These are phyloP conservation scores for Leiothrix lutea DNA, from an alignment of 2,113 vertebrate genomes.

Conservation along the genomic window DNA sequence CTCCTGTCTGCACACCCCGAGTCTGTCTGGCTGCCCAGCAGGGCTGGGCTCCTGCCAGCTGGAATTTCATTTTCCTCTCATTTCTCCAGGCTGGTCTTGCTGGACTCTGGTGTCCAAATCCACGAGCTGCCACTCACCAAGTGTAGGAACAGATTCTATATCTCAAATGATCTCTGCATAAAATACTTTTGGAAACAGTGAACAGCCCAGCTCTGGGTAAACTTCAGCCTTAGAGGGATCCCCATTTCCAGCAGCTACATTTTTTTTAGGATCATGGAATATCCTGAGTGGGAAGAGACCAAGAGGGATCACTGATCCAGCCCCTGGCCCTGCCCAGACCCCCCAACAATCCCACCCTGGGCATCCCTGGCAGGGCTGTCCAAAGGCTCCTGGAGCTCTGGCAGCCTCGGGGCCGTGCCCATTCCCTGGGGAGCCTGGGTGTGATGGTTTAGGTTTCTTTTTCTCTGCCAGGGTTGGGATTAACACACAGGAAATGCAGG, in stretches of 20 bases:
- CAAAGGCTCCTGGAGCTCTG: neutral
- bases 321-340: neutral
- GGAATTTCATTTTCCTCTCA: neutral
- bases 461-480: too few species aligned
- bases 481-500: too few species aligned
- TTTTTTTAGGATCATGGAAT: neutral
- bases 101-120: neutral
- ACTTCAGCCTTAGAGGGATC: neutral
- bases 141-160: neutral
- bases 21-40: neutral
- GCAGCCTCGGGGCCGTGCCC: neutral
- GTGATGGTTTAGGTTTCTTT: too few species aligned
- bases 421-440: neutral
- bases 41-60: neutral
- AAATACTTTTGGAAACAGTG: neutral
- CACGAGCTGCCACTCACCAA: neutral
- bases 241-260: neutral
- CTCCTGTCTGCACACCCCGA: neutral
- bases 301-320: rapidly evolving
- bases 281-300: rapidly evolving
- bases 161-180: neutral
- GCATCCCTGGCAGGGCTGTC: neutral
- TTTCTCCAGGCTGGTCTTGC: neutral
- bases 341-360: neutral
- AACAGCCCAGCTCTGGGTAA: neutral